These are phyloP conservation scores for Podiceps cristatus DNA, from an alignment of 2,113 vertebrate genomes.

Conservation along the genomic window DNA sequence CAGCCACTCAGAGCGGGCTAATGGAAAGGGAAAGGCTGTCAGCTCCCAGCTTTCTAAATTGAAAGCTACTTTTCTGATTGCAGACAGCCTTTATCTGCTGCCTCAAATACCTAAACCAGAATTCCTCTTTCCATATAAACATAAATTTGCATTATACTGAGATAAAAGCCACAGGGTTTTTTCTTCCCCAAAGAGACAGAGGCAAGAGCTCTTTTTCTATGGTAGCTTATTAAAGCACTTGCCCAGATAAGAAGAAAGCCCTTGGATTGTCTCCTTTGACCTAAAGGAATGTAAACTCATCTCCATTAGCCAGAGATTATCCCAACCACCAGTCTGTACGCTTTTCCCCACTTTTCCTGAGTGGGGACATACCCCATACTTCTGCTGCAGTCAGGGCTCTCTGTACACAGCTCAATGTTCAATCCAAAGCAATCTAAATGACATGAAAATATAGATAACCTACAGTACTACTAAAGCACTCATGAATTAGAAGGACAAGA, in stretches of 20 bases:
- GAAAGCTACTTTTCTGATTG: neutral
- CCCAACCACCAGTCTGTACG: fast-evolving
- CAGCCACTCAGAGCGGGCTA: neutral
- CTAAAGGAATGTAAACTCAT: neutral
- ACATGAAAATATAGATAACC: neutral
- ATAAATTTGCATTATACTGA: neutral
- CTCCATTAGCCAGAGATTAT: neutral
- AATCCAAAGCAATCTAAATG: neutral
- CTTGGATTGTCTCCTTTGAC: neutral
- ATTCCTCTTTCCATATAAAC: neutral
- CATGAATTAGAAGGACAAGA: neutral
- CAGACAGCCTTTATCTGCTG: neutral
- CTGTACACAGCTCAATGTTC: neutral
- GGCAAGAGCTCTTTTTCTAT: neutral
- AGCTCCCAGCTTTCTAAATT: neutral
- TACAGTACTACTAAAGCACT: neutral
- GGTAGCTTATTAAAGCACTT: neutral
- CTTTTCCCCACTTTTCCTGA: fast-evolving
- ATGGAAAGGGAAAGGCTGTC: neutral
- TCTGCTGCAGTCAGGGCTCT: neutral
- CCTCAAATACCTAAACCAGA: neutral
- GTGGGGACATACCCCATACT: neutral
- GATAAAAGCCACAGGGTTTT: neutral
- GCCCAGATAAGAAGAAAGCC: neutral
- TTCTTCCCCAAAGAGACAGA: neutral